Conservation (phyloP, 64 coral and sea anemone species). For the Montipora efflorescens region DNA sequence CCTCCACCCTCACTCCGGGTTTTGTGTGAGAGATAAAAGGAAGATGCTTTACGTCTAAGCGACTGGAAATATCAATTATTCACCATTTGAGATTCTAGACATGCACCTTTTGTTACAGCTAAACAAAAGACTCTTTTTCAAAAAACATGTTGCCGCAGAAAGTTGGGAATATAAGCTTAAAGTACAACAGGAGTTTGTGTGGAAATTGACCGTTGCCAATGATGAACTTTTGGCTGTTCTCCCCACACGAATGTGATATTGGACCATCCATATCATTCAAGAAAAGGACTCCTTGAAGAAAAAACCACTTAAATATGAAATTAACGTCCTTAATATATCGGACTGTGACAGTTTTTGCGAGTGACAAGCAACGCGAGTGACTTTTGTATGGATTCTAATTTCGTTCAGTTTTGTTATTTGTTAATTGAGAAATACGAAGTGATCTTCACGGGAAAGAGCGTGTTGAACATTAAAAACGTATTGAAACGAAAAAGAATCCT, state of each 20-base stretch:
- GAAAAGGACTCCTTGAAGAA: conserved; percentile 10
- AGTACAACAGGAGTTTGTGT: neutral
- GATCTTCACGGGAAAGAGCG: conserved; percentile 43
- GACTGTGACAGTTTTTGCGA: conserved; percentile 64
- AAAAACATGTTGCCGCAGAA: conserved; percentile 87
- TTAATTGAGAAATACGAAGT: conserved; percentile 69
- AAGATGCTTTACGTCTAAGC: conserved; percentile 38
- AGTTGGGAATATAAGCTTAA: conserved; percentile 48
- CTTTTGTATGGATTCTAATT: conserved; percentile 60
- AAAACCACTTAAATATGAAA: conserved; percentile 37
- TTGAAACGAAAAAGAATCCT: conserved; percentile 57
- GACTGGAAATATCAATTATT: conserved; percentile 87
- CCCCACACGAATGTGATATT: conserved; percentile 40
- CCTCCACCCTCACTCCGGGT: conserved; percentile 39
- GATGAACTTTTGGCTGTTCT: neutral
- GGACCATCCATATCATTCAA: neutral
- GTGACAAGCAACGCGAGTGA: conserved; percentile 68
- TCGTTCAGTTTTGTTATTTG: conserved; percentile 89
- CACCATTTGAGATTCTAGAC: conserved; percentile 77
- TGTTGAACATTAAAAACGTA: conserved; percentile 26
- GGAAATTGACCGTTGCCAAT: neutral
- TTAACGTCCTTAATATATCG: conserved; percentile 69
- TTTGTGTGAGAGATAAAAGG: conserved; percentile 73
- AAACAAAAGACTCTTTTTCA: conserved; percentile 90
- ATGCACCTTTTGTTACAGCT: conserved; percentile 80